Base-by-base conservation (phyloP, 2,797 vertebrate genomes). In the Pipistrellus nathusii region DNA sequence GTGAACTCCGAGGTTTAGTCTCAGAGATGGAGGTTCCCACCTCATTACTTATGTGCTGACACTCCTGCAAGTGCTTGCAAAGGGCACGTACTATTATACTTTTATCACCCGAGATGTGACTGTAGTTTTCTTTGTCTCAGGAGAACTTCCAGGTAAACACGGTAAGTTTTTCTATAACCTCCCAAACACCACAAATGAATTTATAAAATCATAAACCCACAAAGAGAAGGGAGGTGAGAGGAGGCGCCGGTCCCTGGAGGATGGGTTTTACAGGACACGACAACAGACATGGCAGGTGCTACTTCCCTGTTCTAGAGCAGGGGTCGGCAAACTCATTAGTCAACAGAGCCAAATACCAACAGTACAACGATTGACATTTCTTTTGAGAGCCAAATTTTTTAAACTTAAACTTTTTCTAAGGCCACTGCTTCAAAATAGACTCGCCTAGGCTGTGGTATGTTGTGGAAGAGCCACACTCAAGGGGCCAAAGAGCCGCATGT, bases 41-140 rank as follows among this genome's bases (percentile, higher is more conserved):
- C 2, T 3, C 0, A 1, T 1, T 38, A 9, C 21, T 17, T 6
- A 13, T 0, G 9, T 0, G 1, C 44, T 8, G 9, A 3, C 0
- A 18, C 27, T 57, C 32, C 27, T n/a, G 10, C 13, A 3, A 1
- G 10, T 1, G 46, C n/a, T 64, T 11, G 53, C 51, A 27, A 35
- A 44, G 38, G 4, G 48, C 21, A 32, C 20, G 38, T 10, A 13
- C 69, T 35, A n/a, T n/a, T n/a, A n/a, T n/a, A 2, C 27, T 53
- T 38, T 30, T 12, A 5, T 0, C 14, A 15, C 20, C 30, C 13
- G 85, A 75, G 41, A 51, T 64, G 23, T 0, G 6, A 7, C 1
- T 3, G 5, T 0, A 1, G 18, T 23, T 17, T 21, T 35, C 25
- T 17, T 9, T 10, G 46, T 32, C 71, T 41, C 44, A 38, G 76